Base-by-base conservation (phyloP, 2,888 invertebrate genomes). In the Notodonta dromedarius region DNA sequence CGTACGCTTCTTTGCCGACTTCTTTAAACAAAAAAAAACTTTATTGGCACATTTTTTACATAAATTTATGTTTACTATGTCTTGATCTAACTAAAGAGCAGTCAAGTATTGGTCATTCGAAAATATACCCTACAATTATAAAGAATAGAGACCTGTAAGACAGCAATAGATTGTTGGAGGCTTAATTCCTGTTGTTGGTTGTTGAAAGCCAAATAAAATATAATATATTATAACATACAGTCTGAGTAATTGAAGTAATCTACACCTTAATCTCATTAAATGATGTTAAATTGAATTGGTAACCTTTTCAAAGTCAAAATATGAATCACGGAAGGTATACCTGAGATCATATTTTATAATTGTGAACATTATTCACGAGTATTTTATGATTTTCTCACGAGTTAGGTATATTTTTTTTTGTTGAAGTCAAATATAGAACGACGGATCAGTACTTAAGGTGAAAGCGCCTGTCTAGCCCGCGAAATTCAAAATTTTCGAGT, bases 311-410 rank as follows among this genome's bases (percentile, higher is more conserved):
- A 57, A 50, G 32, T 14, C n/a, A n/a, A 46, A 56, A 13, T 32
- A 48, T 57, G 35, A 57, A n/a, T 57, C 48, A 57, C 7, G 4
- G 32, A 51, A 24, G 5, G 51, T 51, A 24, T 52, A 51, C 16
- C 52, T 35, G 1, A 50, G 50, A 9, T 16, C 5, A 5, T 50
- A 16, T 24, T 24, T 16, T 9, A 50, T 50, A 12, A 50, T 16
- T 6, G 5, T 14, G 5, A 50, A 14, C 5, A 14, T 50, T 50
- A 50, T 50, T 50, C 48, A 50, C 14, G 48, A 50, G 48, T 14
- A 14, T 50, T 16, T 50, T 16, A 50, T 14, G 50, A 50, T 50
- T 16, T 50, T 50, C 50, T 16, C 50, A 50, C 50, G 50, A 3
- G 50, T 50, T 2, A 16, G 16, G 7, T 16, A 16, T 50, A 16